A percentile compares a stretch with the other conserved stretches of the same genome.
Conservation (phyloP, 2,113 vertebrate genomes). For the Cinclus mexicanus region DNA sequence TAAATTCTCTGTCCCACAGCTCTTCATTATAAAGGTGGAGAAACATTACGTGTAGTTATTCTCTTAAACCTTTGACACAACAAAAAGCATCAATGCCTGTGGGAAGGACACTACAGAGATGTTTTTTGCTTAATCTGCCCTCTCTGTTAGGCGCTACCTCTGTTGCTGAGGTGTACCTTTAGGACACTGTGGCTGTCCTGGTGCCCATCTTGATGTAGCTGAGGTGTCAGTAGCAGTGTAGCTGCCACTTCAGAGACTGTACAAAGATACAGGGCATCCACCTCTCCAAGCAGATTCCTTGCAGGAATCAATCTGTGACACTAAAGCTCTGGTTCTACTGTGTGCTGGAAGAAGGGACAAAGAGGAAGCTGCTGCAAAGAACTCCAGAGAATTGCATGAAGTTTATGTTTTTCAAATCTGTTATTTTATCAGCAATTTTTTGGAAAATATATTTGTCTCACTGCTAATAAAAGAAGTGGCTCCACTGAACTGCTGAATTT, state of each 20-base stretch:
- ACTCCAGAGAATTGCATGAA: background rate
- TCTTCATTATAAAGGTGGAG: background rate
- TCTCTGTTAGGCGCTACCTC: background rate
- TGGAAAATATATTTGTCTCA: background rate
- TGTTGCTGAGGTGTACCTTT: background rate
- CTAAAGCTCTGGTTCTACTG: background rate
- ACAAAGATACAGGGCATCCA: background rate
- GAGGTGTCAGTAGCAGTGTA: background rate
- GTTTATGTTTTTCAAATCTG: background rate
- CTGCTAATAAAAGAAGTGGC: constrained; percentile 9
- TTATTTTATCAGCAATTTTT: background rate
- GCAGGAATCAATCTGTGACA: background rate
- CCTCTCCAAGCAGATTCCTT: background rate
- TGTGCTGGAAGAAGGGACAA: background rate
- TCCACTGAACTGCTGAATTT: background rate
- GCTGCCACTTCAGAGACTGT: background rate
- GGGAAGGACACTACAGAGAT: background rate
- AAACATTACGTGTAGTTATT: background rate
- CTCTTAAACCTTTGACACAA: background rate
- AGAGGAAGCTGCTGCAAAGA: background rate
- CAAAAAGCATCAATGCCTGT: background rate
- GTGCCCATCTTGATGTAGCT: background rate
- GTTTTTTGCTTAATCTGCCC: background rate
- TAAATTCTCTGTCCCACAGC: background rate
- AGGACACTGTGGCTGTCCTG: accelerated